Base-by-base conservation (phyloP, 2,888 invertebrate genomes). In the Platycheirus rosarum region DNA sequence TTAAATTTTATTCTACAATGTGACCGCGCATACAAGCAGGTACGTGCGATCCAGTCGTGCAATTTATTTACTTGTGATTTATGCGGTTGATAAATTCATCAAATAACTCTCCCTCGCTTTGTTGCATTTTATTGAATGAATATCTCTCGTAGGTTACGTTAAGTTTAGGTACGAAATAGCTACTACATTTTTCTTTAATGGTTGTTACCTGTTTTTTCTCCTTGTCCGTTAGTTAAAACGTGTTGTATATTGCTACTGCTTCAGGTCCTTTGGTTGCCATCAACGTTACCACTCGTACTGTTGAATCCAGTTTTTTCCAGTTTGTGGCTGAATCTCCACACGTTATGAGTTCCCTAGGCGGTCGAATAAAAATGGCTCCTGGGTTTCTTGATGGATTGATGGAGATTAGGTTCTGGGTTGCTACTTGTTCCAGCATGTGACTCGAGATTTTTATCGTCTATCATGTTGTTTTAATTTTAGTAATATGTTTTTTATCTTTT, bases 221-320 rank as follows among this genome's bases (percentile, higher is more conserved):
- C 7, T 44, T 20, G 2, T 29, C 60, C 1, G 16, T 32, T 13
- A 63, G 37, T 49, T 63, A 35, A 37, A 63, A 49, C 23, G 49
- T 49, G n/a, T 49, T 49, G 49, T 40, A 65, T 40, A 65, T 26
- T 26, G 40, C 40, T 7, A 65, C 37, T 3, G 48, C 63, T 63
- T 63, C 63, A 37, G 48, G 13, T 14, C 65, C 49, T 1, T 49
- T 65, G 1, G 20, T 37, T 63, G 63, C 20, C 65, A 65, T 65
- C 11, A 65, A 23, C 26, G 65, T 65, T 11, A 37, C 37, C 37
- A 37, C 2, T 37, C 37, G n/a, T 37, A 23, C 8, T 51, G 51
- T 16, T 51, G 29, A 1, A 32, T 51, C 51, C 29, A 51, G 32
- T n/a, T 51, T 51, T 9, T 51, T 14, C 32, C 51, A 51, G 16